Conservation (phyloP, 2,888 invertebrate species). For the Hirudinaria manillensis region DNA sequence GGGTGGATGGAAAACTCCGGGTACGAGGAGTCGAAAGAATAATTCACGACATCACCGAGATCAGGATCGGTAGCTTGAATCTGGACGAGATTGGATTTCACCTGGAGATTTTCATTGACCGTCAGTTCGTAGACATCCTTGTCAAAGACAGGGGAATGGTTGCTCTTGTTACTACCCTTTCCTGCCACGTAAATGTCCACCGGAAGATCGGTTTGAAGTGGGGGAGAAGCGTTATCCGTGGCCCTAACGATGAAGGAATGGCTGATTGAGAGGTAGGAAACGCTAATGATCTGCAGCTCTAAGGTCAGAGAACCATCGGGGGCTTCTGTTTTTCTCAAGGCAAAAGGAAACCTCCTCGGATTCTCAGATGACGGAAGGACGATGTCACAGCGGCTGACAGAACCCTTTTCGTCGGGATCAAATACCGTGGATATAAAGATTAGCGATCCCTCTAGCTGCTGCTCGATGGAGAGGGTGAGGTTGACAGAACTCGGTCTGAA, state of each 20-base stretch:
- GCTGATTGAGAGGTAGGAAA: neutral
- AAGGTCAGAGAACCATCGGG: constrained; percentile 5
- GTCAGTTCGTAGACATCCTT: constrained; percentile 6
- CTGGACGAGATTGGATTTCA: neutral
- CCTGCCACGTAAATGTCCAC: constrained; percentile 18
- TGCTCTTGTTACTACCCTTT: neutral
- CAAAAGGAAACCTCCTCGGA: neutral
- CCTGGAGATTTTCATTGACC: constrained; percentile 1
- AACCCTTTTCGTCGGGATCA: constrained; percentile 24
- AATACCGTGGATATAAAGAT: constrained; percentile 24
- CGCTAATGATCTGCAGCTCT: neutral
- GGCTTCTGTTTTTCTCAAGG: constrained; percentile 18
- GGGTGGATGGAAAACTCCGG: constrained; percentile 23
- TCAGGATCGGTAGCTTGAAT: constrained; percentile 5
- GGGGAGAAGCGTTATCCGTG: neutral
- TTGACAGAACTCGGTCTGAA: constrained; percentile 26
- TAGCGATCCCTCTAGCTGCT: neutral
- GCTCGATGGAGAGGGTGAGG: constrained; percentile 1
- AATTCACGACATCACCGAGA: neutral
- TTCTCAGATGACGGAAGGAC: neutral
- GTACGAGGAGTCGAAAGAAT: neutral
- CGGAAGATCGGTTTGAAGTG: constrained; percentile 8
- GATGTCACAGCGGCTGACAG: constrained; percentile 17
- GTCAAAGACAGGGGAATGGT: constrained; percentile 4
- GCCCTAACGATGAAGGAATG: constrained; percentile 19